Base-by-base conservation (phyloP, 2,888 invertebrate species). In the Drepana falcataria region DNA sequence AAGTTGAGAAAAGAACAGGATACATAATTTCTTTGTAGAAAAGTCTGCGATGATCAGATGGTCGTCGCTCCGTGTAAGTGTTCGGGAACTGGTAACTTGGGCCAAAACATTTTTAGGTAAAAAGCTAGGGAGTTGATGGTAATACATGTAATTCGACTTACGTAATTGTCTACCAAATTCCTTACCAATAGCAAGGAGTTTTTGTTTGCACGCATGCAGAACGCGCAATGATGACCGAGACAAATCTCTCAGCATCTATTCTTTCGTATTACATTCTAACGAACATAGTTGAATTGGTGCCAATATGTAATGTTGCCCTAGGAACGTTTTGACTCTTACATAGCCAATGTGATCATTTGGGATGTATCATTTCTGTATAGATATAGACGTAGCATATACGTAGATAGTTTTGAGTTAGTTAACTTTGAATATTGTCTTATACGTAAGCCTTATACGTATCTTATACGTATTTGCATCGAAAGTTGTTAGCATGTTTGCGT, bases 221-320 rank as follows among this genome's bases (percentile, higher is more conserved):
- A 21, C 21, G 21, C 21, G 21, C 21, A 2, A 44, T 9, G 44
- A 9, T 44, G 6, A 44, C 44, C 9, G 44, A 44, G 9, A 44
- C 9, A 44, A 9, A 9, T 44, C 44, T 44, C 9, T 44, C 44
- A 47, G 7, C 41, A 37, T 49, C 49, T 49, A 49, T 51, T 41
- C 34, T 51, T 33, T 51, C 40, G 7, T 33, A 40, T 34, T 37
- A 40, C 51, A 34, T 40, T 6, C 33, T 65, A 53, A 56, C 49
- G 56, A 60, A 66, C 61, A 73, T 73, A 64, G 66, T 78, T 80
- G 77, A 78, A 66, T 61, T 60, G 51, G 63, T 69, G 79, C 77
- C 77, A 81, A 75, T 69, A 59, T 51, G 52, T 53, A 56, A 55
- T 52, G 59, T 59, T 57, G 58, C 59, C 57, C 55, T 51, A 57